These are phyloP conservation scores for Plecotus auritus DNA, from an alignment of 2,113 vertebrate genomes.

Conservation along the genomic window DNA sequence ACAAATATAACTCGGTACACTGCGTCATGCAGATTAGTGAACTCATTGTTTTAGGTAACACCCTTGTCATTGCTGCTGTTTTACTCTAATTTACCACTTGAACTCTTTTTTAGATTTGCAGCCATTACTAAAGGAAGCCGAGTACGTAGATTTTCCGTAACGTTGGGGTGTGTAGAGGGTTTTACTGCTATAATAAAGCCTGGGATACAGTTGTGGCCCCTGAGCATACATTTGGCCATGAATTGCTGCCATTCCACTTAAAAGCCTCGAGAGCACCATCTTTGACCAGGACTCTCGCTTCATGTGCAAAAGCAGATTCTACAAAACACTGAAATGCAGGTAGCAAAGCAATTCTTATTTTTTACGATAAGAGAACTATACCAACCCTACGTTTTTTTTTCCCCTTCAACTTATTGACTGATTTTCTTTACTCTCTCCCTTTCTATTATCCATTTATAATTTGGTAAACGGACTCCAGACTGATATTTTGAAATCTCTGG, in stretches of 20 bases:
- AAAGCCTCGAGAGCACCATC: rapidly evolving
- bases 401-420: background rate
- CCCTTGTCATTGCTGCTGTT: constrained; percentile 16
- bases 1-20: background rate
- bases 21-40: background rate
- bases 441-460: background rate
- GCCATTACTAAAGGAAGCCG: background rate
- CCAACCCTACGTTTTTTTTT: background rate
- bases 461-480: background rate
- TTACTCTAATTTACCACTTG: background rate
- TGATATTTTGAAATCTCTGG: background rate
- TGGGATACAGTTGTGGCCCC: background rate
- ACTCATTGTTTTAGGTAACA: constrained; percentile 51
- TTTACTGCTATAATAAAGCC: background rate
- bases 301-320: background rate
- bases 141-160: background rate
- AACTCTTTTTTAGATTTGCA: background rate
- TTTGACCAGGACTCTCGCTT: background rate
- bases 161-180: background rate
- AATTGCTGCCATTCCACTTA: background rate
- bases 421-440: background rate
- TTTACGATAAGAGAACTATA: background rate
- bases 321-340: background rate
- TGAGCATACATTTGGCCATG: background rate
- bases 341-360: background rate